Conservation (phyloP, 2,888 invertebrate genomes). For the Nephrotoma flavescens region DNA sequence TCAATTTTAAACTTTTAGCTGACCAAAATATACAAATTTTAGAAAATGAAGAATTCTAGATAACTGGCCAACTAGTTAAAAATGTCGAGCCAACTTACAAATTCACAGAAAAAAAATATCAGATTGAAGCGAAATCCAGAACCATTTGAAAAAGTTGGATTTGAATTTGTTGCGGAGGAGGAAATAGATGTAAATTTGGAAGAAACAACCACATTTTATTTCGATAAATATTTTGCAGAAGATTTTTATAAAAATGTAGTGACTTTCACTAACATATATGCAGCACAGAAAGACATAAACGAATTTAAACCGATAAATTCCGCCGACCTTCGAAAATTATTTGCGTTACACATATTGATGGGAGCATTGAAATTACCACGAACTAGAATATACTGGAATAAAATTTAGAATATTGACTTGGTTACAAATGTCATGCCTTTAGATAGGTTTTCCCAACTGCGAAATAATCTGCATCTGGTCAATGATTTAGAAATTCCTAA, state of each 20-base stretch:
- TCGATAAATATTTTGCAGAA: neutral
- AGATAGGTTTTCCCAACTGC: neutral
- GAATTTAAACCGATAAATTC: neutral
- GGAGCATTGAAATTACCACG: too few relatives aligned
- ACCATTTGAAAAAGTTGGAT: neutral
- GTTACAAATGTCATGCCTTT: neutral
- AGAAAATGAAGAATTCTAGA: neutral
- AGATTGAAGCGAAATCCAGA: neutral
- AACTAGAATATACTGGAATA: too few relatives aligned
- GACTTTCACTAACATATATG: neutral
- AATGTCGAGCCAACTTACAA: neutral
- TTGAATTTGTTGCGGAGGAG: too few relatives aligned
- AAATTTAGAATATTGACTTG: too few relatives aligned
- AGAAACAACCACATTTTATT: too few relatives aligned
- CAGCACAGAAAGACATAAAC: neutral
- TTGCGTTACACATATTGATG: too few relatives aligned
- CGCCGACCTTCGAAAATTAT: too few relatives aligned
- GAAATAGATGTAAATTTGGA: too few relatives aligned
- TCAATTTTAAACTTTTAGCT: neutral
- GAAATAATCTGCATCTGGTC: neutral
- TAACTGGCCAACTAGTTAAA: neutral
- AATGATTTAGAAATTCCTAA: neutral
- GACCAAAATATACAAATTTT: neutral
- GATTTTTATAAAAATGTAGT: neutral
- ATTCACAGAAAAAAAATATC: neutral